Evolutionary conservation across 1,140 invertebrate genomes (phyloP), one percentile per base, ranked within the genome.

Genomic region (Tribolium madens): DNA sequence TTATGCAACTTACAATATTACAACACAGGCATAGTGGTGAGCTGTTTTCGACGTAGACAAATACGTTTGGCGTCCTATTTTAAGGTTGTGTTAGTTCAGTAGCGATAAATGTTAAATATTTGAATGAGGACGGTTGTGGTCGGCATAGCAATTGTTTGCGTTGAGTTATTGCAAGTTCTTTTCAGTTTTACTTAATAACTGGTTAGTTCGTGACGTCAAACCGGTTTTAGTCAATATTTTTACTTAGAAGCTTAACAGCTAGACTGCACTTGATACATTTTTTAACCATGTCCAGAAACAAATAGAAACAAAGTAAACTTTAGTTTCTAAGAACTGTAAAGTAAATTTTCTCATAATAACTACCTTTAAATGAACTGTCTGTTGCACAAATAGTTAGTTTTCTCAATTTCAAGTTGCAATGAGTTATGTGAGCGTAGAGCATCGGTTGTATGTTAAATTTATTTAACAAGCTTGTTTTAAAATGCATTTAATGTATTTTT

Each of bases 91-190:
- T 57, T 57, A 52, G n/a, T 52, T 15, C 48, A 52, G 48, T 21
- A 57, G 17, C 52, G 52, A 57, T 57, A 57, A 57, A 57, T 57
- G 52, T 57, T 57, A 57, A 57, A 57, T 57, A 57, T 57, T 57
- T 57, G 52, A 57, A 57, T 57, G 18, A 17, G 52, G 17, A 57
- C 14, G 52, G 5, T 21, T 21, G 52, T 21, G 52, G 10, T 7
- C 52, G 15, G 52, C 17, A 57, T 57, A 21, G 52, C 52, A 17
- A 57, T 57, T 57, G 15, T 57, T 21, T 57, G 15, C 6, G 52
- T 17, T 57, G 52, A 57, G 52, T 57, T 57, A 57, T 57, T 21
- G 52, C 18, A 18, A 69, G 9, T 36, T 36, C 33, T 36, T 36
- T 9, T 36, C 33, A 5, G 33, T 36, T 36, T 36, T 36, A 2